These are phyloP conservation scores for Dreissena polymorpha DNA, from an alignment of 1,140 invertebrate species.

Conservation along the genomic window DNA sequence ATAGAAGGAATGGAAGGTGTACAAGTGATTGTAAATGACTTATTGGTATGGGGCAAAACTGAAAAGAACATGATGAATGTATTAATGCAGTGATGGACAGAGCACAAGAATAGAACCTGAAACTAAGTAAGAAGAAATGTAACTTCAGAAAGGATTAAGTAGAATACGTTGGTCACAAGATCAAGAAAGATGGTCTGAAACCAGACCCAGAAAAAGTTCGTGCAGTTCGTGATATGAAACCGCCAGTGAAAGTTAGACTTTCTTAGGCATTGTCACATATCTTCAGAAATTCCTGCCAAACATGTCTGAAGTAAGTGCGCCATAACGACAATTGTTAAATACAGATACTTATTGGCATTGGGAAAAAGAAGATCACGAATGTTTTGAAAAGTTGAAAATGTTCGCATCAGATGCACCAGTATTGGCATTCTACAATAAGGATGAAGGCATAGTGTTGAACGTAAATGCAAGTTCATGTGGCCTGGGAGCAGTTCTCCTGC, in stretches of 20 bases:
- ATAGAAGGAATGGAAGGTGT: slow-evolving; percentile 14
- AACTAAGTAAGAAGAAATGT: slow-evolving; percentile 19
- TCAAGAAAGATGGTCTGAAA: slow-evolving; percentile 49
- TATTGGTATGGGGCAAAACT: no score
- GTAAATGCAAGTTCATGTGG: not conserved
- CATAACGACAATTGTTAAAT: slow-evolving; percentile 21
- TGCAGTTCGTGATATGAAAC: slow-evolving; percentile 64
- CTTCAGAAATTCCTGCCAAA: slow-evolving; percentile 78
- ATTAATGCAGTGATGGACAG: no score
- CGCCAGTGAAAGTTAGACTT: slow-evolving; percentile 26
- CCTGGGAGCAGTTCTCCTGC: slow-evolving; percentile 7
- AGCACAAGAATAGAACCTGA: no score
- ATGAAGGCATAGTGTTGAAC: not conserved
- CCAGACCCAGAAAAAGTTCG: no score
- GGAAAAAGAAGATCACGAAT: slow-evolving; percentile 34
- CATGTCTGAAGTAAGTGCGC: slow-evolving; percentile 59
- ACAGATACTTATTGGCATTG: slow-evolving; percentile 47
- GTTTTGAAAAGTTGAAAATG: slow-evolving; percentile 37
- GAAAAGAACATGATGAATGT: no score
- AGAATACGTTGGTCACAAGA: slow-evolving; percentile 14
- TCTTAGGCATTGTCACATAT: slow-evolving; percentile 70
- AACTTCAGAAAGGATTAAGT: slow-evolving; percentile 8
- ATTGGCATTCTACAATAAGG: no score
- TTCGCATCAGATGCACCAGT: no score
- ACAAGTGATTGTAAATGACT: no score